Conservation (phyloP, 2,797 vertebrate genomes). For the Gallinago nigripennis region DNA sequence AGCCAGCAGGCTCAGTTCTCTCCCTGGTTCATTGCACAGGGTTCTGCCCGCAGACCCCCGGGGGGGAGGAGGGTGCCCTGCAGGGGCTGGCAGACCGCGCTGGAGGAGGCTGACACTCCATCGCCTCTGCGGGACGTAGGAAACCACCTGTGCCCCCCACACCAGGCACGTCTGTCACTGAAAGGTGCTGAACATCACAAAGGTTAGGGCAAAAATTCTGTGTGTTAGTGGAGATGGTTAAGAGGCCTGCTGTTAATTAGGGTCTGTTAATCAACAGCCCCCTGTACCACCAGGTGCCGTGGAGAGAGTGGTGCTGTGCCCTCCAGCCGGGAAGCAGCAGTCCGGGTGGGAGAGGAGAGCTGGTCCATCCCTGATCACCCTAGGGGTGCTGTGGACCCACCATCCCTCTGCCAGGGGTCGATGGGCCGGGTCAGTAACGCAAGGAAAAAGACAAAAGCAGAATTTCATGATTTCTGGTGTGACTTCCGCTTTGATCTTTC, state of each 20-base stretch:
- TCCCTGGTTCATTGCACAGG: neutral
- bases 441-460: neutral
- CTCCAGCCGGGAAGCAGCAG: too few species aligned
- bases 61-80: neutral
- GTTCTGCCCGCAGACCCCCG: neutral
- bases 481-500: neutral
- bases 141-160: neutral
- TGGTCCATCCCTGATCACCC: neutral
- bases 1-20: neutral
- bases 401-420: neutral
- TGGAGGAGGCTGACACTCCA: neutral
- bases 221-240: neutral
- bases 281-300: rapidly evolving
- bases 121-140: neutral
- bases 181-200: neutral
- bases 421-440: neutral
- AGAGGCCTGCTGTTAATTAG: neutral
- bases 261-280: neutral
- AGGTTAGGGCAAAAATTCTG: rapidly evolving
- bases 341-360: rapidly evolving
- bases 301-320: neutral
- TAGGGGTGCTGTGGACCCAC: neutral
- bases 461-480: neutral
- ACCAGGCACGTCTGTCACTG: neutral
- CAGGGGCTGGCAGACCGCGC: neutral